Evolutionary conservation across 2,113 vertebrate genomes (phyloP), one percentile per base, ranked within the genome.

Genomic region (Hippocampus mohnikei): DNA sequence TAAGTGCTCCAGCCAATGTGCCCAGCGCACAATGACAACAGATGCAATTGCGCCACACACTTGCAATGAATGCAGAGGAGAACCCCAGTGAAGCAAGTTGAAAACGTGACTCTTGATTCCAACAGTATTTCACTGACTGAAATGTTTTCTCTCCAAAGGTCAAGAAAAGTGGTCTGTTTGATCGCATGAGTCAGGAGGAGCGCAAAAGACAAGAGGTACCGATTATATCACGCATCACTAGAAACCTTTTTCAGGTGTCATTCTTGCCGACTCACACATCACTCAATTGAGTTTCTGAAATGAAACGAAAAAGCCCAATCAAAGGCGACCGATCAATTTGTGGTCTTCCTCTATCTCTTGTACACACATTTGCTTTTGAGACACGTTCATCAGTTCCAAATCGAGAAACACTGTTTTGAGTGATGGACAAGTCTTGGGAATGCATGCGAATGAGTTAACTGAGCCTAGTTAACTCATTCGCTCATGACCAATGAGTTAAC

Each of bases 161-260:
- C 15, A 97, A 93, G 87, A 96, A 93, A 89, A 97, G 93, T 53
- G 95, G 94, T 10, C 72, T 95, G 13, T 93, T 86, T 6, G 94
- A 95, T 6, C 86, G 73, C 0, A 78, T 97, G 72, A 94, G 87
- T 85, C 94, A 94, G 79, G 96, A 99, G 48, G 96, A 98, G 73
- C 94, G 95, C 67, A 98, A 98, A 80, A 93, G 93, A 60, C 97
- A 99, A 86, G 96, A 99, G 95, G 97, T 99, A 93, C 66, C 55
- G 74, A 52, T 71, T 48, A 0, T 29, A 1, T 46, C 42, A 44
- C 10, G 2, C 42, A 10, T 44, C 42, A 44, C 42, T 60, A 33
- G 3, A 3, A 37, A 40, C n/a, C 29, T 40, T 20, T 18, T 37
- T 37, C 16, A 42, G 53, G 21, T 56, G n/a, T 56, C 53, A 16